These are phyloP conservation scores for Heloderma charlesbogerti DNA, from an alignment of 2,113 vertebrate species.

Conservation along the genomic window DNA sequence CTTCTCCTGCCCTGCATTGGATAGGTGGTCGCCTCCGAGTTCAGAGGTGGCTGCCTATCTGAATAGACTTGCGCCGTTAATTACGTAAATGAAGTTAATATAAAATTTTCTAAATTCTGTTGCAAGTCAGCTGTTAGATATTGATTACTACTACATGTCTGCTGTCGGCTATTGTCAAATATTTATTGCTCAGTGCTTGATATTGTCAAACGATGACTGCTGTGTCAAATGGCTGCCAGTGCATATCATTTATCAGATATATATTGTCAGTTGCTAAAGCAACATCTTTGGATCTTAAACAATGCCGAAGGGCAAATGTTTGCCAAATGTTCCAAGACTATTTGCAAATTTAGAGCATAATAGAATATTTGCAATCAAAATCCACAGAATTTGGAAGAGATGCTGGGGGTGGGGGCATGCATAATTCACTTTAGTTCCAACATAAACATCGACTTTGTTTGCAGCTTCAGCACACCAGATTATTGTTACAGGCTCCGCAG, in stretches of 20 bases:
- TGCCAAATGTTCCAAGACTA: neutral
- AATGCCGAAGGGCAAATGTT: neutral
- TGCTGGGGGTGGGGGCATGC: neutral
- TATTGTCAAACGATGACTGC: neutral
- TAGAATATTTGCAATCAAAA: neutral
- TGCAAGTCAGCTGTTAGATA: neutral
- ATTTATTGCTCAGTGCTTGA: neutral
- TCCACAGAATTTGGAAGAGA: neutral
- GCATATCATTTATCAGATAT: neutral
- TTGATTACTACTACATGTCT: neutral
- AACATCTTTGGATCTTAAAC: neutral
- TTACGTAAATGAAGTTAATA: neutral
- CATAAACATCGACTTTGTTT: neutral
- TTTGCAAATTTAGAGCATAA: neutral
- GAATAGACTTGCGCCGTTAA: too few species aligned
- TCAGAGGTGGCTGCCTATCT: too few species aligned
- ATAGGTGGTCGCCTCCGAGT: too few species aligned
- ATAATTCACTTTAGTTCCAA: neutral
- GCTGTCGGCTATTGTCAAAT: neutral
- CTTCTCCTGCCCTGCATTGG: too few species aligned
- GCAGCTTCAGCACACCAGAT: neutral
- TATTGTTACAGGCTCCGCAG: neutral
- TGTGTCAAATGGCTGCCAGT: neutral
- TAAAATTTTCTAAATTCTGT: neutral
- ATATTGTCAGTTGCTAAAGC: neutral